Conservation (phyloP, 2,113 vertebrate genomes). For the Crotalus tigris region DNA sequence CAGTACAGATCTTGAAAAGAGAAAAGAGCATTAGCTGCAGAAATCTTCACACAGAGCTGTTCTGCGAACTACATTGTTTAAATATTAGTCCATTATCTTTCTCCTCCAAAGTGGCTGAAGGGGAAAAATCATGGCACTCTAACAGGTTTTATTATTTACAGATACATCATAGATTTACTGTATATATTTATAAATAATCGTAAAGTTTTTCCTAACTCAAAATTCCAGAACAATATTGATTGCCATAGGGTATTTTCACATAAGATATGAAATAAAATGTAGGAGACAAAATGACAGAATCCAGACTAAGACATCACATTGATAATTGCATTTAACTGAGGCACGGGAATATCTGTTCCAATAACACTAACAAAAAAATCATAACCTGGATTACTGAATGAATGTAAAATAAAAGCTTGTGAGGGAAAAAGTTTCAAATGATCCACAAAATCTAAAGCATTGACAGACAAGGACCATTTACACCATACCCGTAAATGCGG, state of each 20-base stretch:
- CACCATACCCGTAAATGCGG: not conserved
- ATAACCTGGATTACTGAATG: not conserved
- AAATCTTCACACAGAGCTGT: not conserved
- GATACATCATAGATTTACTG: not conserved
- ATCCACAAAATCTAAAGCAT: not conserved
- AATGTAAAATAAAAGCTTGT: not conserved
- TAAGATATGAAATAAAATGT: conserved; percentile 23
- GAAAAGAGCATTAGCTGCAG: not conserved
- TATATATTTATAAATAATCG: not conserved
- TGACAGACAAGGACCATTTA: not conserved
- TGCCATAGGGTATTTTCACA: not conserved
- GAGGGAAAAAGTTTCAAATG: conserved; percentile 2
- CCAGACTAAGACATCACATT: not conserved
- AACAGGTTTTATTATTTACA: not conserved
- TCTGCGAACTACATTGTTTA: not conserved
- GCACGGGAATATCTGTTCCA: conserved; percentile 3
- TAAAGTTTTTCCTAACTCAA: not conserved
- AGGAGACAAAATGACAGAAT: conserved; percentile 7
- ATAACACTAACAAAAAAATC: not conserved
- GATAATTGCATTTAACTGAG: not conserved
- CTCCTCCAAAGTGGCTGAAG: not conserved
- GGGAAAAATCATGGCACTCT: not conserved
- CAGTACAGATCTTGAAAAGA: not conserved
- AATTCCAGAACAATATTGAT: not conserved
- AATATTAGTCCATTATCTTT: not conserved